A percentile compares a stretch with the other conserved stretches of the same genome.
These are phyloP conservation scores for Holocentrus rufus DNA, from an alignment of 2,797 vertebrate genomes.

Conservation along the genomic window DNA sequence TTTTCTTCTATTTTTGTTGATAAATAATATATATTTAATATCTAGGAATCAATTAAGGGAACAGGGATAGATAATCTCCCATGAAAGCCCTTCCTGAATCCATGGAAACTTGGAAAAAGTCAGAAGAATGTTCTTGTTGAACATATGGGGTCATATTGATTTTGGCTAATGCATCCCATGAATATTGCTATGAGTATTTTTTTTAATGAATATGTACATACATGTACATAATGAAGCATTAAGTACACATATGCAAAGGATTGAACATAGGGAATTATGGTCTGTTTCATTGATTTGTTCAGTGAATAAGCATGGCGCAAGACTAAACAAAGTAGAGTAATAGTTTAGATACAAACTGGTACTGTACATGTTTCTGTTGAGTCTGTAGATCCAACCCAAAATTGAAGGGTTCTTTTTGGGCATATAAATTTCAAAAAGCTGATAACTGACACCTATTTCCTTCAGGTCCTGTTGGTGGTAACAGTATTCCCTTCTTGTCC, in stretches of 20 bases:
- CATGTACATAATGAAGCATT: slow-evolving; percentile 85
- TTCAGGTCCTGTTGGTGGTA: slow-evolving; percentile 54
- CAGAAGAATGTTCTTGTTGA: slow-evolving; percentile 69
- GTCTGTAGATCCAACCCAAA: slow-evolving; percentile 78
- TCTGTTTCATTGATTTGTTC: slow-evolving; percentile 74
- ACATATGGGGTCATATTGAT: slow-evolving; percentile 70
- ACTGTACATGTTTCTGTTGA: slow-evolving; percentile 84
- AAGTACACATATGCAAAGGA: slow-evolving; percentile 84
- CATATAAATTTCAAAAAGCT: slow-evolving; percentile 84
- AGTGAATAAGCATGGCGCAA: slow-evolving; percentile 83
- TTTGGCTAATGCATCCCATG: slow-evolving; percentile 80
- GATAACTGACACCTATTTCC: slow-evolving; percentile 69
- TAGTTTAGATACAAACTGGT: slow-evolving; percentile 87
- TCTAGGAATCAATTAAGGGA: slow-evolving; percentile 73
- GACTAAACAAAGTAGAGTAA: slow-evolving; percentile 87
- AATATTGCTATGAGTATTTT: slow-evolving; percentile 83
- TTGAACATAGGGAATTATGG: slow-evolving; percentile 75
- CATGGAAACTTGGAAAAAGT: slow-evolving; percentile 71
- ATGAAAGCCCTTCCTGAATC: slow-evolving; percentile 76
- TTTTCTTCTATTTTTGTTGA: slow-evolving; percentile 68
- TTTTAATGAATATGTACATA: slow-evolving; percentile 79
- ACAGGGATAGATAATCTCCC: slow-evolving; percentile 70
- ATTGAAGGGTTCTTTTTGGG: slow-evolving; percentile 70
- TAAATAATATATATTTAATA: slow-evolving; percentile 79
- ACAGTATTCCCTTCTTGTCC: slow-evolving; percentile 52